phyloP scores from a whole-genome alignment of 2,797 vertebrate species.

The Falco rusticolus region DNA sequence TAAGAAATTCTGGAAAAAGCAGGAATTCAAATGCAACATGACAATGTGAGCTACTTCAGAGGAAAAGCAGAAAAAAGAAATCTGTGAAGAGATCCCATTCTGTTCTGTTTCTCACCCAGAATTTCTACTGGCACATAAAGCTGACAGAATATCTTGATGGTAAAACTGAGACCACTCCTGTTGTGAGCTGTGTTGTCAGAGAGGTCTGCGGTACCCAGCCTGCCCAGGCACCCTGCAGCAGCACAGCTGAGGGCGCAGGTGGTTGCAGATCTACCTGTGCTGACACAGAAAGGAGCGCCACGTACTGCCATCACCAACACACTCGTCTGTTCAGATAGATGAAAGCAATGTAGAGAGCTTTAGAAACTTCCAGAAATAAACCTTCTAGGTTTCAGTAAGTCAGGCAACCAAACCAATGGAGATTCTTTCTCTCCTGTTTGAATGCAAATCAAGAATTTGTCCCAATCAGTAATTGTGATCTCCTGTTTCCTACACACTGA shows the following conservation, averaged over 20 bases:
- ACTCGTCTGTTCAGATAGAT: background rate
- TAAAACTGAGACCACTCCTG: background rate
- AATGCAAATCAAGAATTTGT: slow-evolving; percentile 4
- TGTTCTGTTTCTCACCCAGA: background rate
- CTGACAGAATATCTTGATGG: background rate
- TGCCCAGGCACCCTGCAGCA: background rate
- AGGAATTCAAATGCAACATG: background rate
- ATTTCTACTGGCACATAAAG: background rate
- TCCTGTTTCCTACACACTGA: background rate
- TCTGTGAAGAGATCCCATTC: background rate
- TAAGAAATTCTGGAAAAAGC: background rate
- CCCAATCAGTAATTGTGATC: background rate
- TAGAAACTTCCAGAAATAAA: background rate
- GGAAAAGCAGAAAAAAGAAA: background rate
- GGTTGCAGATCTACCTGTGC: background rate
- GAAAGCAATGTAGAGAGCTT: background rate
- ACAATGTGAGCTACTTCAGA: background rate
- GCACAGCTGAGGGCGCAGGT: background rate
- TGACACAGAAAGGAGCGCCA: background rate
- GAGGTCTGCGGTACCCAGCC: background rate
- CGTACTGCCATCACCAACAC: background rate
- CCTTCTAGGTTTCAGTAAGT: background rate
- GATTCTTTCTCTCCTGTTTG: background rate
- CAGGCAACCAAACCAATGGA: background rate
- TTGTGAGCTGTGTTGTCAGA: background rate